Evolutionary conservation across 1,140 invertebrate species (phyloP).

Genomic region (Bicyclus anynana): DNA sequence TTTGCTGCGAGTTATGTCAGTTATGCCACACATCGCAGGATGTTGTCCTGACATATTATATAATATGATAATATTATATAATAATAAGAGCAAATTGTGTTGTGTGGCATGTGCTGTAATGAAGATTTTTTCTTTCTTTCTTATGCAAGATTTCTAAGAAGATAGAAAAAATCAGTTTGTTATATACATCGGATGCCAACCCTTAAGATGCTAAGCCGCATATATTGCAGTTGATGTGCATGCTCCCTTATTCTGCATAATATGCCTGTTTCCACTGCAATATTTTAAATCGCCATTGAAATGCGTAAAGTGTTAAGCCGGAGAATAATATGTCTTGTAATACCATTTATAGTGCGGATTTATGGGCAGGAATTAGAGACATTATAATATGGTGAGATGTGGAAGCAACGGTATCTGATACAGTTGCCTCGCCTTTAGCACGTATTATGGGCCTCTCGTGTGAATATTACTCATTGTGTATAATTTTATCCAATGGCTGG

Average conservation of each 20-base stretch:
- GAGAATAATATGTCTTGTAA: constrained; percentile 34
- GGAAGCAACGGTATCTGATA: constrained; percentile 15
- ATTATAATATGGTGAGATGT: constrained; percentile 22
- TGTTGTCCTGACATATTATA: no score
- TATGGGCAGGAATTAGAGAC: constrained; percentile 24
- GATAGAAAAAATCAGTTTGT: no score
- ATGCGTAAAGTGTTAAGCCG: constrained; percentile 29
- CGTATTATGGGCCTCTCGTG: constrained; percentile 12
- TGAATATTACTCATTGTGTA: constrained; percentile 11
- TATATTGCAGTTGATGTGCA: constrained; percentile 28
- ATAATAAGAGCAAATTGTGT: no score
- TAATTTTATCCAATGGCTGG: constrained; percentile 3
- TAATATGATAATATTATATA: no score
- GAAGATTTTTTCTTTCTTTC: no score
- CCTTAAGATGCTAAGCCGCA: background rate
- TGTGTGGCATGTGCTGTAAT: no score
- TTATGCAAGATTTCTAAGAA: no score
- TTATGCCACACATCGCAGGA: no score
- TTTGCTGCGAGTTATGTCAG: no score
- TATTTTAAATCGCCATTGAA: constrained; percentile 37
- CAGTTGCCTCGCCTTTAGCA: constrained; percentile 14
- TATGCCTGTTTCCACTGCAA: constrained; percentile 24
- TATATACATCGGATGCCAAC: no score
- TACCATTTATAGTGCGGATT: constrained; percentile 35
- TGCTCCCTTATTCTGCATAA: constrained; percentile 25